Percentiles rank a stretch among this genome's conserved stretches.
phyloP scores from a whole-genome alignment of 2,797 vertebrate genomes.

The Xenopus petersii region DNA sequence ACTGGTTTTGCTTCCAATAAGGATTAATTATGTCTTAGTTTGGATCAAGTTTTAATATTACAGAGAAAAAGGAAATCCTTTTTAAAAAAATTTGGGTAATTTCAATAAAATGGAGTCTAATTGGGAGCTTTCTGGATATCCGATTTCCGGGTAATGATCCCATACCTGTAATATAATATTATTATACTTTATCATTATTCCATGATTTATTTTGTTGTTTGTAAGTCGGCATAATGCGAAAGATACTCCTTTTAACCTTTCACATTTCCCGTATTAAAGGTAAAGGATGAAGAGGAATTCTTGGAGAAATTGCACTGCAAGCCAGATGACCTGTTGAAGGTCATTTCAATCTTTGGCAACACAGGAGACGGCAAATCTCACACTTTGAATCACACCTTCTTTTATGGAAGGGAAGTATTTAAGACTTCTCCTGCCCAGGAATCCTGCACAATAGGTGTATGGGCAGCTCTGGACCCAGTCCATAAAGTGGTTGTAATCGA shows the following conservation, averaged over 20 bases:
- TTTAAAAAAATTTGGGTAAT: too few relatives aligned
- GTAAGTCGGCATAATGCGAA: too few relatives aligned
- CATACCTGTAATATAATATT: too few relatives aligned
- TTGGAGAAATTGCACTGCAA: slow-evolving; percentile 83
- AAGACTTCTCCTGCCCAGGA: slow-evolving; percentile 94
- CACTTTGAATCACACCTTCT: slow-evolving; percentile 98
- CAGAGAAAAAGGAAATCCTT: too few relatives aligned
- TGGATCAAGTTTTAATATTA: too few relatives aligned
- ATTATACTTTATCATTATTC: too few relatives aligned
- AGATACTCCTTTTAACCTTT: neutral
- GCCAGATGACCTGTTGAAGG: slow-evolving; percentile 91
- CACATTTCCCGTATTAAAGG: slow-evolving; percentile 63
- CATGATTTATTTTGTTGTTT: too few relatives aligned
- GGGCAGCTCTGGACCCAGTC: slow-evolving; percentile 92
- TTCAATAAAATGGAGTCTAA: too few relatives aligned
- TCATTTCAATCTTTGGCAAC: slow-evolving; percentile 97
- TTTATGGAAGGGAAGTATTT: slow-evolving; percentile 94
- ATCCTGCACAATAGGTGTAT: slow-evolving; percentile 95
- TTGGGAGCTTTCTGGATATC: too few relatives aligned
- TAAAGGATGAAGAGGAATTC: slow-evolving; percentile 88
- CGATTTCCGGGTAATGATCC: too few relatives aligned
- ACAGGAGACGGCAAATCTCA: slow-evolving; percentile 97
- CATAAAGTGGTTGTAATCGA: slow-evolving; percentile 91
- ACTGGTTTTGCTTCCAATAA: too few relatives aligned
- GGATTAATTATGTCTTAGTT: too few relatives aligned